Percentiles rank a stretch among this genome's conserved stretches.
These are phyloP conservation scores for Caenorhabditis auriculariae DNA, from an alignment of 2,888 invertebrate genomes.

Conservation along the genomic window DNA sequence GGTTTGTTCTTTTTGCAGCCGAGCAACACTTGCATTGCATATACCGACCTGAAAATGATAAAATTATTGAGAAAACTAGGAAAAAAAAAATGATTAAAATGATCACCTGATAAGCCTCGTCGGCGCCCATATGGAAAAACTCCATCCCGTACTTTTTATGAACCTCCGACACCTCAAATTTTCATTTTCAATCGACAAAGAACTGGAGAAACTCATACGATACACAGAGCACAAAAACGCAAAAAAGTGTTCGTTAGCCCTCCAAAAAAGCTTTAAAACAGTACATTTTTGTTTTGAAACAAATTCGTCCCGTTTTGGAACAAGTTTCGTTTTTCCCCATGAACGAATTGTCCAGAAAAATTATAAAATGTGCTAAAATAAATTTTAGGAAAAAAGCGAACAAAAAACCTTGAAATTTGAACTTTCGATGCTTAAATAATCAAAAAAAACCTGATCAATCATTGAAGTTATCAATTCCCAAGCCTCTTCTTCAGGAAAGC, in stretches of 20 bases:
- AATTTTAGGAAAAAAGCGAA: too few species aligned
- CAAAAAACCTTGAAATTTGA: not conserved
- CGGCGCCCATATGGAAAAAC: constrained; percentile 71
- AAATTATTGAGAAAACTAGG: not conserved
- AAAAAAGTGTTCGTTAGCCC: too few species aligned
- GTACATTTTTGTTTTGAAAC: too few species aligned
- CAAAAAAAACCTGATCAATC: constrained; percentile 45
- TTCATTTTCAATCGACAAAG: not conserved
- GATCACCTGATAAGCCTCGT: constrained; percentile 65
- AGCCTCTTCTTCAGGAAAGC: constrained; percentile 63
- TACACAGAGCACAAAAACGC: too few species aligned
- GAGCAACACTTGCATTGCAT: constrained; percentile 44
- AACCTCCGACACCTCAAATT: constrained; percentile 62
- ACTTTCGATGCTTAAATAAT: not conserved
- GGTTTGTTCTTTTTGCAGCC: constrained; percentile 30
- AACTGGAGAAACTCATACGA: not conserved
- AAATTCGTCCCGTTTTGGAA: too few species aligned
- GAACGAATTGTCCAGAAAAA: too few species aligned
- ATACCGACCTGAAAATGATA: constrained; percentile 45
- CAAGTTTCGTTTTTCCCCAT: too few species aligned
- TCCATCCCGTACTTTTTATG: constrained; percentile 66
- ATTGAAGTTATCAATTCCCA: constrained; percentile 63
- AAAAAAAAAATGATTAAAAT: not conserved
- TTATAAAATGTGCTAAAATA: too few species aligned
- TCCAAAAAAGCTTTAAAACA: too few species aligned